Evolutionary conservation across 2,113 vertebrate species (phyloP).

Genomic region (Anhinga anhinga): DNA sequence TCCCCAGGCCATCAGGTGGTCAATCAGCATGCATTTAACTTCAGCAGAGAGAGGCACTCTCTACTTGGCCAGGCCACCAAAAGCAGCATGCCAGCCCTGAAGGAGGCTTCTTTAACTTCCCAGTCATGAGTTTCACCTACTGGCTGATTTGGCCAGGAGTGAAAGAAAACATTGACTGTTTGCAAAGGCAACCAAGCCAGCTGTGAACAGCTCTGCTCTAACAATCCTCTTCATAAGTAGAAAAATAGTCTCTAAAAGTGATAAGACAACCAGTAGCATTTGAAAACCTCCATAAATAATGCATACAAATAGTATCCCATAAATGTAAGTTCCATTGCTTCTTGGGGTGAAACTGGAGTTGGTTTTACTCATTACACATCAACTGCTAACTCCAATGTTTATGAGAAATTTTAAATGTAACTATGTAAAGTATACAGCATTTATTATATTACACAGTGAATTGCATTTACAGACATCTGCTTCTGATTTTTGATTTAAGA

Average conservation of each 20-base stretch:
- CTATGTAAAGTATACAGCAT: background rate
- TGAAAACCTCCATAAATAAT: background rate
- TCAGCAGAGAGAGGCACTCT: background rate
- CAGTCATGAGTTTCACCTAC: background rate
- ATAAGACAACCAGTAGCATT: background rate
- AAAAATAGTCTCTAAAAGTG: conserved; percentile 17
- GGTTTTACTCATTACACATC: conserved; percentile 14
- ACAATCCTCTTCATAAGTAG: background rate
- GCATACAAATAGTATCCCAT: background rate
- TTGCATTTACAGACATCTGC: conserved; percentile 9
- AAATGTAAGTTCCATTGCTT: conserved; percentile 1
- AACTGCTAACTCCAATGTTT: background rate
- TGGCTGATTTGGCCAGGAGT: background rate
- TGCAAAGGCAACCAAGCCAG: background rate
- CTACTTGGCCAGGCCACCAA: background rate
- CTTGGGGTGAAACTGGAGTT: conserved; percentile 4
- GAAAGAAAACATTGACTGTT: background rate
- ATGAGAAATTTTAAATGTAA: conserved; percentile 12
- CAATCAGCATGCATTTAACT: background rate
- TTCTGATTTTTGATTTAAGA: conserved; percentile 8
- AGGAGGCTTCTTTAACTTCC: background rate
- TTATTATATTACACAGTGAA: background rate
- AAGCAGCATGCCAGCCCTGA: background rate
- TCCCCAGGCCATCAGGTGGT: background rate
- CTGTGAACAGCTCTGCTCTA: background rate